A percentile compares a stretch with the other conserved stretches of the same genome.
phyloP scores from a whole-genome alignment of 2,888 invertebrate genomes.

The Drosophila phalerata region DNA sequence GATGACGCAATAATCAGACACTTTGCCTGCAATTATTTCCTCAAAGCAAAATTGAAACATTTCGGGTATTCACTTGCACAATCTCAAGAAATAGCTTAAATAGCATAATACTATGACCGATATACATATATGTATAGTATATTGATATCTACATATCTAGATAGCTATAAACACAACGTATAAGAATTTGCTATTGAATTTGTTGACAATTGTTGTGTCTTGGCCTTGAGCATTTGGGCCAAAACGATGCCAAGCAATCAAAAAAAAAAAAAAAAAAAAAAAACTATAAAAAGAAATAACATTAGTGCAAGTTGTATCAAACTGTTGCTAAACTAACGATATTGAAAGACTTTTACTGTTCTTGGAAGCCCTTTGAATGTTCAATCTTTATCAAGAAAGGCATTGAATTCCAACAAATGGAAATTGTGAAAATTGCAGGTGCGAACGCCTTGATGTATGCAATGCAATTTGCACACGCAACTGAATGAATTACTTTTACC shows the following conservation, averaged over 20 bases:
- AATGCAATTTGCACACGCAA: constrained; percentile 33
- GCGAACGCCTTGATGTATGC: constrained; percentile 48
- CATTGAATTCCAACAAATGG: constrained; percentile 12
- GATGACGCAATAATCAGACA: constrained; percentile 58
- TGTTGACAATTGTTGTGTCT: constrained; percentile 76
- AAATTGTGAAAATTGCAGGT: neutral
- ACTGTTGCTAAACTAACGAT: neutral
- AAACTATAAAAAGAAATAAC: neutral
- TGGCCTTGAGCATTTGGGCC: constrained; percentile 59
- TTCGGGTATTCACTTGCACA: constrained; percentile 57
- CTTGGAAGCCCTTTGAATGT: constrained; percentile 2
- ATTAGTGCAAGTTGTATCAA: constrained; percentile 7
- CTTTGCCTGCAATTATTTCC: constrained; percentile 64
- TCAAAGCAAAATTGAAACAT: constrained; percentile 44
- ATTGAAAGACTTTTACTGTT: neutral
- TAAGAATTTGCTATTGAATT: constrained; percentile 61
- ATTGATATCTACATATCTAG: neutral
- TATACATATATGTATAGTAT: constrained; percentile 21
- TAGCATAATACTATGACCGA: constrained; percentile 25
- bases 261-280: neutral
- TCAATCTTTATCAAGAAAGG: constrained; percentile 1
- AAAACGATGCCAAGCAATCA: constrained; percentile 30
- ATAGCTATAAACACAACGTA: neutral
- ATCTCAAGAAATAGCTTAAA: constrained; percentile 24
- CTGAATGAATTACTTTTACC: constrained; percentile 22